phyloP scores from a whole-genome alignment of 1,140 invertebrate species.

The Pinna nobilis region DNA sequence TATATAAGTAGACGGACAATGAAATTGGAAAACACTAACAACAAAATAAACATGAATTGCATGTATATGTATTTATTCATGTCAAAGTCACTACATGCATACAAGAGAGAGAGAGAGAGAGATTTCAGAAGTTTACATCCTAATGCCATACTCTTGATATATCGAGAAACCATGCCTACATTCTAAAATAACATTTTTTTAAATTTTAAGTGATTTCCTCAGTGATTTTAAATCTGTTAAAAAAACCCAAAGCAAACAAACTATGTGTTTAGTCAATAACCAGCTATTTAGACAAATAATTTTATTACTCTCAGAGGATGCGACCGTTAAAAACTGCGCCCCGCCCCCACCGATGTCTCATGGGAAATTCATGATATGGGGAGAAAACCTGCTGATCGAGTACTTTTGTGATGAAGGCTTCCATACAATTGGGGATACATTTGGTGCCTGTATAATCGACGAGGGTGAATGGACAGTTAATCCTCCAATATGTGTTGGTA shows the following conservation, averaged over 20 bases:
- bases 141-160: neutral
- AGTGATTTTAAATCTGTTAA: slow-evolving; percentile 62
- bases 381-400: slow-evolving; percentile 55
- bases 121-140: neutral
- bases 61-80: neutral
- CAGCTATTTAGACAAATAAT: neutral
- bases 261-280: neutral
- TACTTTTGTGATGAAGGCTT: slow-evolving; percentile 49
- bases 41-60: neutral
- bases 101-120: neutral
- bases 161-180: slow-evolving; percentile 15
- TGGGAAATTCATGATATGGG: slow-evolving; percentile 52
- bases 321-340: slow-evolving; percentile 35
- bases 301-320: neutral
- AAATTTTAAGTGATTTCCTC: slow-evolving; percentile 66
- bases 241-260: neutral
- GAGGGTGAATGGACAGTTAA: slow-evolving; percentile 55
- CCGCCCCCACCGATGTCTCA: slow-evolving; percentile 39
- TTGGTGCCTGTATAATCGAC: slow-evolving; percentile 54
- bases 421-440: slow-evolving; percentile 44
- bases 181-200: neutral
- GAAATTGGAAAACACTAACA: neutral
- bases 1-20: neutral
- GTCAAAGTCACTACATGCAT: neutral
- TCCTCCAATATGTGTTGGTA: slow-evolving; percentile 57